Evolutionary conservation across 2,888 invertebrate genomes (phyloP).

Genomic region (Leptinotarsa juncta): DNA sequence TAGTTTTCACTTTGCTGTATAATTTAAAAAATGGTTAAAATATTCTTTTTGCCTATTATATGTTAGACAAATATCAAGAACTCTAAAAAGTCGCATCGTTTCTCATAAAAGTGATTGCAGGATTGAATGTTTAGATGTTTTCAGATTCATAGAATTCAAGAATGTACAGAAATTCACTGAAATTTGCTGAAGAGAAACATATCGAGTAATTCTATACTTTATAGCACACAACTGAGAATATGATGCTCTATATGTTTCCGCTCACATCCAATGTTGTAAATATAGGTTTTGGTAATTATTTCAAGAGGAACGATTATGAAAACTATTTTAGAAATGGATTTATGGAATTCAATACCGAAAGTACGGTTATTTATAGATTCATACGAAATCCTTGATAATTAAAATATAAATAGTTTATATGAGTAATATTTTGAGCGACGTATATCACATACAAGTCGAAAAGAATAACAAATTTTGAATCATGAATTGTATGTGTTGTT

Average conservation of each 20-base stretch:
- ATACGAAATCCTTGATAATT: constrained; percentile 24
- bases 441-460: not conserved
- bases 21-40: no score
- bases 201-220: not conserved
- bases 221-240: not conserved
- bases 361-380: constrained; percentile 32
- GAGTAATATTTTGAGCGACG: constrained; percentile 11
- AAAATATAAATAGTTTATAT: constrained; percentile 3
- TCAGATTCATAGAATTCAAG: no score
- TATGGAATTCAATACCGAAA: constrained; percentile 33
- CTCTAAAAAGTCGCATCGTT: no score
- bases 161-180: no score
- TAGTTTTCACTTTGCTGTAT: no score
- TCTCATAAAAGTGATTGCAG: no score
- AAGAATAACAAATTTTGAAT: not conserved
- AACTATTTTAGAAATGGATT: constrained; percentile 23
- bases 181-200: no score
- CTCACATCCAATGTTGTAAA: not conserved
- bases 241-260: not conserved
- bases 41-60: no score
- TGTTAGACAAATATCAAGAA: no score
- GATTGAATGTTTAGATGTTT: no score
- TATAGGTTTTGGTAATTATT: not conserved
- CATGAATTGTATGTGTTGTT: not conserved
- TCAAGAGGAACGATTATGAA: constrained; percentile 10